Evolutionary conservation across 2,888 invertebrate species (phyloP).

Genomic region (Hydropsyche betteni): DNA sequence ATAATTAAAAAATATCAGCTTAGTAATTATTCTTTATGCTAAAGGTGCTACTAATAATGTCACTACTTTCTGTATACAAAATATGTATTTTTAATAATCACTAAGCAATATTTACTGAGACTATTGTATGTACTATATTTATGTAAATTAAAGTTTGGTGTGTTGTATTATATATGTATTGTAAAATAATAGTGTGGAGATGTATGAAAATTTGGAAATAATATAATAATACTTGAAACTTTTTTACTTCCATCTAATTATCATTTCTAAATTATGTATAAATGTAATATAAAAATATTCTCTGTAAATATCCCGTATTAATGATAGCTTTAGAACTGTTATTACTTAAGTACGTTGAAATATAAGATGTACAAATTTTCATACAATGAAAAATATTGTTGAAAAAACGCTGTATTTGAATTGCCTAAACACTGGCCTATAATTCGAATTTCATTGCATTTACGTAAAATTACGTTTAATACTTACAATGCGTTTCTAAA

Average conservation of each 20-base stretch:
- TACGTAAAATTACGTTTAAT: neutral
- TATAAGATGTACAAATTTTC: constrained; percentile 3
- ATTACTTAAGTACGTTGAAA: too few relatives aligned
- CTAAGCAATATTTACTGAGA: constrained; percentile 44
- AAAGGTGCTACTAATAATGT: constrained; percentile 11
- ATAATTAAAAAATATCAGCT: constrained; percentile 9
- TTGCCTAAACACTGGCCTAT: constrained; percentile 14
- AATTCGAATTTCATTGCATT: neutral
- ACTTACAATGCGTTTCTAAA: neutral
- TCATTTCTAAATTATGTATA: too few relatives aligned
- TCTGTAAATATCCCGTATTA: too few relatives aligned
- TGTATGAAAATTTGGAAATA: too few relatives aligned
- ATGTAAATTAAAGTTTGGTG: constrained; percentile 15
- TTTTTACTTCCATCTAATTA: too few relatives aligned
- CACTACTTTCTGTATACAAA: constrained; percentile 9
- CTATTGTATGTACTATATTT: constrained; percentile 33
- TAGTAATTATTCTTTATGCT: neutral
- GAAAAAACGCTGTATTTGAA: neutral
- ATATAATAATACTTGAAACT: too few relatives aligned
- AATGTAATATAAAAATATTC: too few relatives aligned
- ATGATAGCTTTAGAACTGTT: too few relatives aligned
- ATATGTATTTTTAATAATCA: constrained; percentile 24
- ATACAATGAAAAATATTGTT: constrained; percentile 6
- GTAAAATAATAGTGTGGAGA: too few relatives aligned
- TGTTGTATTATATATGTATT: too few relatives aligned